A percentile compares a stretch with the other conserved stretches of the same genome.
These are phyloP conservation scores for Melitaea athalia DNA, from an alignment of 2,888 invertebrate genomes.

Conservation along the genomic window DNA sequence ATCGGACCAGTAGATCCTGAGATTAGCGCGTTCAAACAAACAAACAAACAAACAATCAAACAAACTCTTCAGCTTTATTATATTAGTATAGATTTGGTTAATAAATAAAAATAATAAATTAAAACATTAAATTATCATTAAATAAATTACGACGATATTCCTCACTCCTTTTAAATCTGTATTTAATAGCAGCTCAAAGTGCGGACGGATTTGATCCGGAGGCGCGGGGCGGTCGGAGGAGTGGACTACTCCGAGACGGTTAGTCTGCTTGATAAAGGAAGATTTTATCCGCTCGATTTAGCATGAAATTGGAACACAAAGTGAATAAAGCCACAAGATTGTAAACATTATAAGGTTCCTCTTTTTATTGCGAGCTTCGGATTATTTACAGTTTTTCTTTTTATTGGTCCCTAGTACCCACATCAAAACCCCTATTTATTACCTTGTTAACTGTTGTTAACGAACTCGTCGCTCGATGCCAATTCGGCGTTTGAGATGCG, in stretches of 20 bases:
- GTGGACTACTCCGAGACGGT: slow-evolving; percentile 66
- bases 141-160: slow-evolving; percentile 59
- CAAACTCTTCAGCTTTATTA: too few relatives aligned
- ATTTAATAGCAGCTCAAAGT: slow-evolving; percentile 62
- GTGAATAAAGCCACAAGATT: slow-evolving; percentile 83
- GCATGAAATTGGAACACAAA: slow-evolving; percentile 83
- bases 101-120: slow-evolving; percentile 38
- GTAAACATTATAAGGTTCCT: slow-evolving; percentile 80
- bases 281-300: slow-evolving; percentile 81
- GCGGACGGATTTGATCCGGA: slow-evolving; percentile 43
- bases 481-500: slow-evolving; percentile 58
- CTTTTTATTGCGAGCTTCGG: slow-evolving; percentile 76
- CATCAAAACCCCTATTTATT: slow-evolving; percentile 72
- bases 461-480: slow-evolving; percentile 70
- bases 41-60: too few relatives aligned
- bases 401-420: slow-evolving; percentile 73
- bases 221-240: slow-evolving; percentile 43
- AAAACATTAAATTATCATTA: slow-evolving; percentile 68
- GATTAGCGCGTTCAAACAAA: too few relatives aligned
- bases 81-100: too few relatives aligned
- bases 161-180: slow-evolving; percentile 72
- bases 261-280: slow-evolving; percentile 79
- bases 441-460: slow-evolving; percentile 79
- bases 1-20: too few relatives aligned
- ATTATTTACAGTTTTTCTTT: slow-evolving; percentile 78